A percentile compares a stretch with the other conserved stretches of the same genome.
Conservation (phyloP, 2,113 vertebrate species). For the Anolis sagrei region DNA sequence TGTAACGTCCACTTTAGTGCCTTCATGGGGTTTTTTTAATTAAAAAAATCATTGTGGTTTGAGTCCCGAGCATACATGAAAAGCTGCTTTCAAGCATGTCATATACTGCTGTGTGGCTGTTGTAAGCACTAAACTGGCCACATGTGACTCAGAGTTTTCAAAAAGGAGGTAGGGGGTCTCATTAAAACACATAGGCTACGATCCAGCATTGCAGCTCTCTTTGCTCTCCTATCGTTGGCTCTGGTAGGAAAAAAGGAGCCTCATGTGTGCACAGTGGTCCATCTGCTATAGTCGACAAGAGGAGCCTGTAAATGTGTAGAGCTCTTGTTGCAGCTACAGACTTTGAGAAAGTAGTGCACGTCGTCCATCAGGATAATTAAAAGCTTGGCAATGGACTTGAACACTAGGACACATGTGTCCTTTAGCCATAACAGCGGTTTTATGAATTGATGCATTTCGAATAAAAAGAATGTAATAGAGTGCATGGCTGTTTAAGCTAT, state of each 20-base stretch:
- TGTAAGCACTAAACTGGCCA: constrained; percentile 45
- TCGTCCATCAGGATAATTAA: constrained; percentile 5
- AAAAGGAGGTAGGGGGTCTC: constrained; percentile 23
- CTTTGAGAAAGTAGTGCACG: background rate
- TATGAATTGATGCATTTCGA: background rate
- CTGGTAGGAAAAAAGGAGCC: constrained; percentile 9
- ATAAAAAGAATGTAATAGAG: constrained; percentile 8
- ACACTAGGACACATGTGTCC: background rate
- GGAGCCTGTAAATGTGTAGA: background rate
- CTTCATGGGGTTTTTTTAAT: constrained; percentile 54
- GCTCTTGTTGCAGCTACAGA: background rate
- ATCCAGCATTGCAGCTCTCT: constrained; percentile 1
- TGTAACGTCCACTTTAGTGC: constrained; percentile 43
- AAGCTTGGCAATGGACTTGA: background rate
- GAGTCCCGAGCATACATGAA: constrained; percentile 3
- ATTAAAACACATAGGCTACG: constrained; percentile 12
- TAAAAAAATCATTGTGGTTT: constrained; percentile 37
- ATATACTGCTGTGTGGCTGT: constrained; percentile 34
- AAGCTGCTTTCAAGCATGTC: constrained; percentile 50
- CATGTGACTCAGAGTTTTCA: constrained; percentile 42
- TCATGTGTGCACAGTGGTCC: background rate
- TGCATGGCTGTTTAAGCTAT: background rate
- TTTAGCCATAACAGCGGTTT: constrained; percentile 9
- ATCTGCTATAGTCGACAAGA: constrained; percentile 1
- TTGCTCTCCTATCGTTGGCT: background rate